A percentile compares a stretch with the other conserved stretches of the same genome.
phyloP scores from a whole-genome alignment of 2,888 invertebrate genomes.

The Drosophila pseudotalamancana region DNA sequence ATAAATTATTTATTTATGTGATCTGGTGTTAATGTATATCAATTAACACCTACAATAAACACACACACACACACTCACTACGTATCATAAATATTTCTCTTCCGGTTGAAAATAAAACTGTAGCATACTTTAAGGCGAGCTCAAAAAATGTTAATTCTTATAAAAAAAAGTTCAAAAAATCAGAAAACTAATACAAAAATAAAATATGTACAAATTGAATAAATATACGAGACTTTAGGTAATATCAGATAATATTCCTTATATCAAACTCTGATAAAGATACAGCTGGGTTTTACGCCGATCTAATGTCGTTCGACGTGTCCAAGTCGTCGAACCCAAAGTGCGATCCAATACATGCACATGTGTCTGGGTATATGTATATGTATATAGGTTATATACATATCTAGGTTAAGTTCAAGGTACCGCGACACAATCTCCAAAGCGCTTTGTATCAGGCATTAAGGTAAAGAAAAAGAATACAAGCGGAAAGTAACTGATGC shows the following conservation, averaged over 20 bases:
- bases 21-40: too few relatives aligned
- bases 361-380: too few relatives aligned
- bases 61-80: too few relatives aligned
- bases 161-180: neutral
- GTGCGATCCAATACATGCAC: slow-evolving; percentile 5
- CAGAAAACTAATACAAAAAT: neutral
- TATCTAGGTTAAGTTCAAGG: slow-evolving; percentile 48
- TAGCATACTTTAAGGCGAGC: slow-evolving; percentile 33
- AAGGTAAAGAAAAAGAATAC: neutral
- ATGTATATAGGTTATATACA: too few relatives aligned
- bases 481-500: neutral
- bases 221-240: too few relatives aligned
- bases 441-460: slow-evolving; percentile 15
- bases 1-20: too few relatives aligned
- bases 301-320: neutral
- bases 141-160: neutral
- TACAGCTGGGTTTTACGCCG: too few relatives aligned
- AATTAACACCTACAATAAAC: too few relatives aligned
- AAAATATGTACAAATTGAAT: neutral
- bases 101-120: neutral
- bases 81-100: too few relatives aligned
- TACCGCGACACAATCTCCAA: slow-evolving; percentile 1
- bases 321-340: slow-evolving; percentile 3
- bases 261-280: too few relatives aligned
- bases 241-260: neutral